Conservation (phyloP, 2,888 invertebrate genomes). For the Gerosis bhagava region DNA sequence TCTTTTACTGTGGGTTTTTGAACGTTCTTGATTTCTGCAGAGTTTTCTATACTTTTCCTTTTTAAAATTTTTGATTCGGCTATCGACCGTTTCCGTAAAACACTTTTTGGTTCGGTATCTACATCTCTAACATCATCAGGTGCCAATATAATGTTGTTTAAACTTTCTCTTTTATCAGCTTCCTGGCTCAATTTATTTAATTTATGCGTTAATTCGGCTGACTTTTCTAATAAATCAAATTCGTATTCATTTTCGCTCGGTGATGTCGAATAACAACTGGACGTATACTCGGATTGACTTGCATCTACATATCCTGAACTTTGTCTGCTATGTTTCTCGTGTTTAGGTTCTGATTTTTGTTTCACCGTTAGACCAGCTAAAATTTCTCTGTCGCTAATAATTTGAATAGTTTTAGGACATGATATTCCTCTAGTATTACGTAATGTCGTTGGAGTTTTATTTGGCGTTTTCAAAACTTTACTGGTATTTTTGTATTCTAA, state of each 20-base stretch:
- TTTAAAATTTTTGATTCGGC: slow-evolving; percentile 36
- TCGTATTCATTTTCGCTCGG: slow-evolving; percentile 79
- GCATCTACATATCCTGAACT: slow-evolving; percentile 77
- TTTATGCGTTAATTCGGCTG: slow-evolving; percentile 71
- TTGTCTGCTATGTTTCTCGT: slow-evolving; percentile 58
- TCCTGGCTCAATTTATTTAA: slow-evolving; percentile 68
- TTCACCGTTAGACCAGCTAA: slow-evolving; percentile 73
- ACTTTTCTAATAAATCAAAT: slow-evolving; percentile 71
- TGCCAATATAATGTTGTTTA: slow-evolving; percentile 49
- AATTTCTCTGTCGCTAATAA: slow-evolving; percentile 76
- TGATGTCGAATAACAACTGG: slow-evolving; percentile 76
- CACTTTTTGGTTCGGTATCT: slow-evolving; percentile 42
- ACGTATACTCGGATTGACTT: slow-evolving; percentile 77
- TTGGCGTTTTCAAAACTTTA: slow-evolving; percentile 80
- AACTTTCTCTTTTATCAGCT: slow-evolving; percentile 53
- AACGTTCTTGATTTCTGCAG: slow-evolving; percentile 36
- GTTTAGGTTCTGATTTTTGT: slow-evolving; percentile 55
- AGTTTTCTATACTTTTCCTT: slow-evolving; percentile 32
- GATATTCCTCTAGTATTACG: slow-evolving; percentile 66
- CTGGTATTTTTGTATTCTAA: slow-evolving; percentile 56
- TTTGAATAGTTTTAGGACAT: slow-evolving; percentile 79
- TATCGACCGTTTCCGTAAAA: slow-evolving; percentile 57
- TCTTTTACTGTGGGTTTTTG: slow-evolving; percentile 29
- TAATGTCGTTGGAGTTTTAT: slow-evolving; percentile 65
- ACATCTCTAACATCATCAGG: slow-evolving; percentile 37